Conservation (phyloP, 2,113 vertebrate genomes). For the Callorhinus ursinus region DNA sequence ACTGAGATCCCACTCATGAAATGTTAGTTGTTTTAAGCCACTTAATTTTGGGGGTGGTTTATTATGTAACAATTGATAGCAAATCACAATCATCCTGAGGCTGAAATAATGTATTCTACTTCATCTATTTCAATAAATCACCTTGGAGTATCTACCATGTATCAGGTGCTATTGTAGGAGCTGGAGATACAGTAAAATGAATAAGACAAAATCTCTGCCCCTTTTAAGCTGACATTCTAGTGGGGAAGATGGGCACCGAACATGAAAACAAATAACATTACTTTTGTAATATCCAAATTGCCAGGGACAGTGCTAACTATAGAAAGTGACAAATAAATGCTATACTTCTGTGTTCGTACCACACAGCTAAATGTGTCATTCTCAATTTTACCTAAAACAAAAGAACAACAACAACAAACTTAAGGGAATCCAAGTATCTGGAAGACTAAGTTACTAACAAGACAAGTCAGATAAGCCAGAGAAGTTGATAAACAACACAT, state of each 20-base stretch:
- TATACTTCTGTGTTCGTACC: neutral
- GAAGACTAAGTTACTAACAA: neutral
- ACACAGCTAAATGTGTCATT: neutral
- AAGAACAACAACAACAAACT: neutral
- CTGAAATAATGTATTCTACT: neutral
- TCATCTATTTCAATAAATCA: neutral
- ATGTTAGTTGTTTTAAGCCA: neutral
- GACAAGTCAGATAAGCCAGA: constrained; percentile 62
- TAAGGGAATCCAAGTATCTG: neutral
- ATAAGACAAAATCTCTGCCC: neutral
- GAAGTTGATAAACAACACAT: constrained; percentile 55
- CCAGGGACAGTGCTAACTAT: neutral
- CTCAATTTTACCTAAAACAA: neutral
- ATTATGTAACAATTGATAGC: neutral
- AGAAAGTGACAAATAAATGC: neutral
- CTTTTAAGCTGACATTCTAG: neutral
- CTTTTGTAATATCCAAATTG: neutral
- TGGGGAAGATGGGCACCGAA: neutral
- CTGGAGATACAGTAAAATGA: neutral
- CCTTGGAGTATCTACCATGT: neutral
- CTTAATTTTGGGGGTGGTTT: neutral
- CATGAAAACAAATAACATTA: neutral
- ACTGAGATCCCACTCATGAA: neutral
- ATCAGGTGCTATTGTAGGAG: neutral
- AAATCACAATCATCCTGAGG: neutral